Percentiles rank a stretch among this genome's conserved stretches.
Conservation (phyloP, 1,140 invertebrate genomes). For the Drosophila rufa region DNA sequence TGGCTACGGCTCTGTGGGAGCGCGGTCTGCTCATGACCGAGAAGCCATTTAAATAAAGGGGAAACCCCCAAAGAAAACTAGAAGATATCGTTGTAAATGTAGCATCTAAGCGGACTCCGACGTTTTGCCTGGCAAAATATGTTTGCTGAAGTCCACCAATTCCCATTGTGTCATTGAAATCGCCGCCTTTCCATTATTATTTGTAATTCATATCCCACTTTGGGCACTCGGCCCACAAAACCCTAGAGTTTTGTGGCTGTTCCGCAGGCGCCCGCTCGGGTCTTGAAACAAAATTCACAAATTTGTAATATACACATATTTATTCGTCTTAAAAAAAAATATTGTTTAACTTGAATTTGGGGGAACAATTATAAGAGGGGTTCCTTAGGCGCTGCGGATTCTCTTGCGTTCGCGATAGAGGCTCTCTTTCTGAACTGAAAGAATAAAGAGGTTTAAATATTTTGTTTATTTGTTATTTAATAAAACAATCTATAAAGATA, state of each 20-base stretch:
- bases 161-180: neutral
- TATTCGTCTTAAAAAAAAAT: neutral
- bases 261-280: neutral
- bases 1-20: conserved; percentile 90
- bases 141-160: neutral
- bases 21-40: conserved; percentile 89
- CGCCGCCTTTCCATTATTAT: neutral
- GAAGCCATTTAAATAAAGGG: conserved; percentile 85
- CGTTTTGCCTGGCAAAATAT: conserved; percentile 1
- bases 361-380: neutral
- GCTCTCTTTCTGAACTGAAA: conserved; percentile 88
- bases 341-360: conserved; percentile 1
- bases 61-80: neutral
- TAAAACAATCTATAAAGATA: no score
- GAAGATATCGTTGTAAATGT: neutral
- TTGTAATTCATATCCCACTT: conserved; percentile 7
- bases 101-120: neutral
- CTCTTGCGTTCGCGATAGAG: conserved; percentile 89
- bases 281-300: neutral
- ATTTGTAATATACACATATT: neutral
- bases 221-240: conserved; percentile 9
- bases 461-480: neutral
- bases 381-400: conserved; percentile 86
- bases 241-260: conserved; percentile 4
- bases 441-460: neutral